phyloP scores from a whole-genome alignment of 2,113 vertebrate species.

The Lanius ludovicianus region DNA sequence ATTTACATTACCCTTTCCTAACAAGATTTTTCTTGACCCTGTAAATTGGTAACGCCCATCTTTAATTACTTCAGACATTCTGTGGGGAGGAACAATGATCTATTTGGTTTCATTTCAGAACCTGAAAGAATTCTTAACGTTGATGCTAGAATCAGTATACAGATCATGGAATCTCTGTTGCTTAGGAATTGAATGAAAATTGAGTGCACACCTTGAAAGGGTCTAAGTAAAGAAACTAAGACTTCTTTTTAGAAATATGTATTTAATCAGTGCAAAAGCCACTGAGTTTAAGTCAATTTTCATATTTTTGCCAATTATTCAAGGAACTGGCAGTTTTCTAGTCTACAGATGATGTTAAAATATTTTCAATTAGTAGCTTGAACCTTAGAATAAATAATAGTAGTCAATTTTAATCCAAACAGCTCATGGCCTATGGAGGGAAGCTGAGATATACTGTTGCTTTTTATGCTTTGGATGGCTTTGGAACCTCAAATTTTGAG shows the following conservation, averaged over 20 bases:
- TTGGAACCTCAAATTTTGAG: conserved; percentile 86
- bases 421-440: conserved; percentile 91
- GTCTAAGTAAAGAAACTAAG: neutral
- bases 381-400: neutral
- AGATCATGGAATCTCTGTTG: neutral
- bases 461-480: conserved; percentile 82
- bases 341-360: neutral
- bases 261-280: neutral
- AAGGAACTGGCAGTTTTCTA: neutral
- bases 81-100: fast-evolving
- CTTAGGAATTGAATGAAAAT: neutral
- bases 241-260: neutral
- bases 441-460: conserved; percentile 80
- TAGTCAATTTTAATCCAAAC: neutral
- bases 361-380: neutral
- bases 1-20: neutral
- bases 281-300: neutral
- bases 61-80: neutral
- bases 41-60: neutral
- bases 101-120: neutral
- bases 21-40: neutral
- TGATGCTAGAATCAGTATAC: neutral
- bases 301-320: neutral
- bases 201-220: neutral
- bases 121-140: neutral